These are phyloP conservation scores for Phoeniculus purpureus DNA, from an alignment of 2,797 vertebrate genomes.

Conservation along the genomic window DNA sequence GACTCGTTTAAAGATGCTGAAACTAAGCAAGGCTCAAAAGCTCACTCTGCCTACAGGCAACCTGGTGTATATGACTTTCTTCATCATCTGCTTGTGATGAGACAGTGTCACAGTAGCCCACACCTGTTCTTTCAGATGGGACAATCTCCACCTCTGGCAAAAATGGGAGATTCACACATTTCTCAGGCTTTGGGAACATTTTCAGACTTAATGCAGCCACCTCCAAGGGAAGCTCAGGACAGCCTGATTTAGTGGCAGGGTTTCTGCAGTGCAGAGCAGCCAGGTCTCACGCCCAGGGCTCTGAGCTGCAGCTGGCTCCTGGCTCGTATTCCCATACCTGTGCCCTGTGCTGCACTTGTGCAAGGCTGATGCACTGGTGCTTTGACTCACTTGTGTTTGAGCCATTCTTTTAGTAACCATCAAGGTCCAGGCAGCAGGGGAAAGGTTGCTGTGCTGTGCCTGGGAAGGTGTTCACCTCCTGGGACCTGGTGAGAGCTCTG, in stretches of 20 bases:
- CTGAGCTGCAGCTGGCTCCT: neutral
- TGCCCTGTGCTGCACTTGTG: neutral
- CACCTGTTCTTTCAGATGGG: neutral
- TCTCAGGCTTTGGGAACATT: neutral
- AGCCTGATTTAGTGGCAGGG: neutral
- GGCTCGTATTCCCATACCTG: fast-evolving
- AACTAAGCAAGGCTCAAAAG: neutral
- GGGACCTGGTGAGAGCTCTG: neutral
- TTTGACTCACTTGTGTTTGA: neutral
- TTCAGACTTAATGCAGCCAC: neutral
- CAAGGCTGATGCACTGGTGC: neutral
- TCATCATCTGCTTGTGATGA: neutral
- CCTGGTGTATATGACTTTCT: neutral
- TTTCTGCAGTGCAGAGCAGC: neutral
- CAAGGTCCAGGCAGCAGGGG: neutral
- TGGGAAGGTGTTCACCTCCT: neutral
- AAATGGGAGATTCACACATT: neutral
- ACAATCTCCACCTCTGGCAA: neutral
- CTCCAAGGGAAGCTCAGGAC: neutral
- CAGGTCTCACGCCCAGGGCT: neutral
- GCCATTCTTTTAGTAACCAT: neutral
- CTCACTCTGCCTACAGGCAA: neutral
- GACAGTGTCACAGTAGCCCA: neutral
- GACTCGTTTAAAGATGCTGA: neutral
- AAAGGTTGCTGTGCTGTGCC: neutral